Conservation (phyloP, 2,113 vertebrate species). For the Zingel zingel region DNA sequence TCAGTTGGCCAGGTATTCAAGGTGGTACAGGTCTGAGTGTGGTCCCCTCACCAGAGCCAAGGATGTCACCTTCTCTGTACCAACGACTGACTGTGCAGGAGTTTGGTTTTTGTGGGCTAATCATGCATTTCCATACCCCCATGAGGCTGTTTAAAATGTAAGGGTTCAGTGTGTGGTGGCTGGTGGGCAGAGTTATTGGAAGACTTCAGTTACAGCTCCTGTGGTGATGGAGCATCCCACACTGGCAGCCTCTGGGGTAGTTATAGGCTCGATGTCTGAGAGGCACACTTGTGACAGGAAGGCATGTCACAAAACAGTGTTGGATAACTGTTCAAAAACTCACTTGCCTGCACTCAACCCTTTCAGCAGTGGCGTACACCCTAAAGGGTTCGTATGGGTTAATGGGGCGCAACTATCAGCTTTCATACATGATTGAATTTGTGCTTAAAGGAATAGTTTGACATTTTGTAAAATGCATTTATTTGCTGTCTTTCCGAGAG, state of each 20-base stretch:
- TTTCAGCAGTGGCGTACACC: not conserved
- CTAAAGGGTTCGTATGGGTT: not conserved
- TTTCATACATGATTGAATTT: not conserved
- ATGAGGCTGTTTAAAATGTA: conserved; percentile 54
- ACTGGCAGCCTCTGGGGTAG: conserved; percentile 35
- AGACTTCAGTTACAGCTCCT: conserved; percentile 33
- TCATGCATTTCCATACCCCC: conserved; percentile 52
- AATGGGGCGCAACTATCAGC: not conserved
- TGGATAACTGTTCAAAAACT: not conserved
- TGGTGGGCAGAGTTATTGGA: conserved; percentile 55
- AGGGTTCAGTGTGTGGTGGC: conserved; percentile 59
- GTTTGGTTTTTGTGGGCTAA: conserved; percentile 59
- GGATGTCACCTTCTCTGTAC: conserved; percentile 78
- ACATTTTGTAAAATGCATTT: not conserved
- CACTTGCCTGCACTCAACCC: not conserved
- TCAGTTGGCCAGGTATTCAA: conserved; percentile 29
- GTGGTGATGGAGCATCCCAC: conserved; percentile 40
- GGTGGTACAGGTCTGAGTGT: conserved; percentile 58
- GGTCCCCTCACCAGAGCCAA: conserved; percentile 67
- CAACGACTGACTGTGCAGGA: conserved; percentile 49
- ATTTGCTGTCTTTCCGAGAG: not conserved
- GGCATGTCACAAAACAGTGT: not conserved
- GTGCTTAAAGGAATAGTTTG: not conserved
- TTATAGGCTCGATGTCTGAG: conserved; percentile 15
- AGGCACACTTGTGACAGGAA: conserved; percentile 37